Evolutionary conservation across 2,113 vertebrate genomes (phyloP).

Genomic region (Dicentrarchus labrax): DNA sequence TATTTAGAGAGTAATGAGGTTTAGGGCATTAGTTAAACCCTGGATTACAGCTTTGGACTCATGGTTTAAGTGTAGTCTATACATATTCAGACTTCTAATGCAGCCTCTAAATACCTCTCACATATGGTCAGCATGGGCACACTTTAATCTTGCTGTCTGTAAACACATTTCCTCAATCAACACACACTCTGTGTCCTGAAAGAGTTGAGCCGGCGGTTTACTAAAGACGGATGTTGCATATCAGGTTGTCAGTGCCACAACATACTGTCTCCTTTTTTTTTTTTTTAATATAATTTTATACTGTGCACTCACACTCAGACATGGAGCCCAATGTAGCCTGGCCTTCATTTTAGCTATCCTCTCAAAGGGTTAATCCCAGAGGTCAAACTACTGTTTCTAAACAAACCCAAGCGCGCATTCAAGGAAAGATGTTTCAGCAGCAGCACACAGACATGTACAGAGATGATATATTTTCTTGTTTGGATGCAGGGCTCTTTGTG

Average conservation of each 20-base stretch:
- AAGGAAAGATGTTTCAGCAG: neutral
- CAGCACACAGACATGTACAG: neutral
- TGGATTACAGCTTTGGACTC: conserved; percentile 70
- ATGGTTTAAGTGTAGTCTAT: conserved; percentile 67
- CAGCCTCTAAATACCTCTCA: conserved; percentile 52
- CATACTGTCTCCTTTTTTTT: neutral
- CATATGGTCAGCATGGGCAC: conserved; percentile 55
- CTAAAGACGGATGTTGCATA: conserved; percentile 41
- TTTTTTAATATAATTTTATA: no score
- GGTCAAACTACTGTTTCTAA: conserved; percentile 68
- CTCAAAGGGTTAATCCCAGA: conserved; percentile 60
- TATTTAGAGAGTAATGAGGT: conserved; percentile 77
- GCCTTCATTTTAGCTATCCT: conserved; percentile 39
- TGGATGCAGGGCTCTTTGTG: no score
- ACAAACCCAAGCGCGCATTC: conserved; percentile 60
- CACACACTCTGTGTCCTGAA: neutral
- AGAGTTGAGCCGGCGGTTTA: neutral
- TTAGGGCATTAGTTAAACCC: conserved; percentile 71
- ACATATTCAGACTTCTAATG: conserved; percentile 64
- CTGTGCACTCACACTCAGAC: no score
- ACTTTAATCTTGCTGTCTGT: conserved; percentile 53
- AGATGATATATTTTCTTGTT: neutral
- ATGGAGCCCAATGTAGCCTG: neutral
- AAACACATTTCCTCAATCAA: conserved; percentile 58
- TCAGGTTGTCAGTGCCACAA: conserved; percentile 12